Conservation (phyloP, 2,888 invertebrate genomes). For the Neelides folsomi region DNA sequence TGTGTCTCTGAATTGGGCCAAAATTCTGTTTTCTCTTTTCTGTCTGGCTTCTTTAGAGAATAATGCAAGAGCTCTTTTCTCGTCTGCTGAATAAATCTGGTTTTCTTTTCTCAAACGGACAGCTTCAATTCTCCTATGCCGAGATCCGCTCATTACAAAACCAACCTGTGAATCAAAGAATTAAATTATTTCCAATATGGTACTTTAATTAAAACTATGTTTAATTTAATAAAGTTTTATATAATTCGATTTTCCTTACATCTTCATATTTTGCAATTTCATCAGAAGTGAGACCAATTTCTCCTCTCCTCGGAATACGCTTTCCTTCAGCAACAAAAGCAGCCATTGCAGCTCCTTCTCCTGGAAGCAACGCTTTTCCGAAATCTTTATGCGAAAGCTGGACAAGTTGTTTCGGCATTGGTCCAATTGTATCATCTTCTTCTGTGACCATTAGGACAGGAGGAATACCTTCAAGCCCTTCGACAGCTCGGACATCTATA, state of each 20-base stretch:
- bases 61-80: conserved; percentile 92
- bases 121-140: conserved; percentile 97
- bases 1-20: conserved; percentile 88
- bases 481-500: conserved; percentile 5
- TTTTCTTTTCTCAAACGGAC: conserved; percentile 98
- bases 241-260: conserved; percentile 48
- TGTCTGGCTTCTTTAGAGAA: conserved; percentile 96
- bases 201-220: background rate
- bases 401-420: conserved; percentile 55
- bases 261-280: conserved; percentile 85
- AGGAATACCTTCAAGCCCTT: conserved; percentile 7
- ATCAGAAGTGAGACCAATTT: conserved; percentile 90
- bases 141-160: conserved; percentile 32
- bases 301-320: conserved; percentile 92
- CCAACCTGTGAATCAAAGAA: conserved; percentile 22
- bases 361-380: conserved; percentile 84
- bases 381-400: conserved; percentile 65
- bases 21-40: conserved; percentile 87
- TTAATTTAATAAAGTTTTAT: background rate
- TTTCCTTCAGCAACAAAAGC: conserved; percentile 98
- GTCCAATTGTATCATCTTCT: conserved; percentile 51
- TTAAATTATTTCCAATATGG: background rate
- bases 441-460: conserved; percentile 30
- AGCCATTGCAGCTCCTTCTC: conserved; percentile 99
- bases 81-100: conserved; percentile 98